Conservation (phyloP, 2,113 vertebrate species). For the Fulica atra region DNA sequence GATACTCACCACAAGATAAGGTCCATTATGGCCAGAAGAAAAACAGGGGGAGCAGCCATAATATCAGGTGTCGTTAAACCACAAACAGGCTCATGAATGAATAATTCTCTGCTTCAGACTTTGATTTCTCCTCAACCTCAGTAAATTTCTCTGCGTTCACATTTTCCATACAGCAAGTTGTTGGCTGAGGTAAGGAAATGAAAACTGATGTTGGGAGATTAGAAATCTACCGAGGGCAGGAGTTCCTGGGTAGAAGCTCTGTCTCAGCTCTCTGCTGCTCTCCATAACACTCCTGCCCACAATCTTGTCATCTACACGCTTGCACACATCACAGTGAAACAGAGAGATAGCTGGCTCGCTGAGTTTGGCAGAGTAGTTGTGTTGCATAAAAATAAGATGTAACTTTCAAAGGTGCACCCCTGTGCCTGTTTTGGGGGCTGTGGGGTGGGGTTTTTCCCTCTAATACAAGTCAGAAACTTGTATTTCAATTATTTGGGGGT, state of each 20-base stretch:
- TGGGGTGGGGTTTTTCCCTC: not conserved
- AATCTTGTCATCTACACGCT: not conserved
- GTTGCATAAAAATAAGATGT: not conserved
- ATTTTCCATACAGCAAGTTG: not conserved
- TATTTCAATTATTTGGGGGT: not conserved
- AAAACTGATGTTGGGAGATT: not conserved
- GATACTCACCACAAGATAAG: not conserved
- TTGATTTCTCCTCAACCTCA: not conserved
- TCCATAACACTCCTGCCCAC: not conserved
- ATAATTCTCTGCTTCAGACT: not conserved
- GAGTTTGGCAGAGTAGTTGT: not conserved
- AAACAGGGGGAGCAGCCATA: not conserved
- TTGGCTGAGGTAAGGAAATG: not conserved
- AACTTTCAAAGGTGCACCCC: not conserved
- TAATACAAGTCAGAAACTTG: fast-evolving
- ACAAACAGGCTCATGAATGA: not conserved
- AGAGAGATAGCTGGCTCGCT: fast-evolving
- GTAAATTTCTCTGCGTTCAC: not conserved
- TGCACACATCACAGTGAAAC: not conserved
- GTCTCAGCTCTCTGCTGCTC: not conserved
- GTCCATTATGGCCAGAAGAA: not conserved
- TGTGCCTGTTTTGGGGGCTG: not conserved
- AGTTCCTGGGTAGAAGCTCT: not conserved
- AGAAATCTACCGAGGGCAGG: not conserved
- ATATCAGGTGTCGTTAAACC: not conserved